Conservation (phyloP, 2,113 vertebrate genomes). For the Fukomys damarensis region DNA sequence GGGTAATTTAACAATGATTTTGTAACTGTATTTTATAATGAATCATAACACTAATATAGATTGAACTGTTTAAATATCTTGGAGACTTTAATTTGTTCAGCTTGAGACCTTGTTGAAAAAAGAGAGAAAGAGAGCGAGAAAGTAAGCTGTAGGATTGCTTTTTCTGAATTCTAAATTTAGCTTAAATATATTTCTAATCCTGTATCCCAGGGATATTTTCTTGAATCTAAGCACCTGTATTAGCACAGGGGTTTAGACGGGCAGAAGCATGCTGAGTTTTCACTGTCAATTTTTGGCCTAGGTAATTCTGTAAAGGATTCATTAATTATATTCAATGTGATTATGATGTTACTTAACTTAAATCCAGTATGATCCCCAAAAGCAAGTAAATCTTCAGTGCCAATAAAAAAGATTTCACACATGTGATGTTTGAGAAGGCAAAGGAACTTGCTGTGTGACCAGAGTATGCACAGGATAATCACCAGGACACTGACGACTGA, state of each 20-base stretch:
- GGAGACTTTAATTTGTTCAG: conserved; percentile 78
- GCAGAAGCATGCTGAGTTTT: conserved; percentile 60
- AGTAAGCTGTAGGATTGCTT: conserved; percentile 71
- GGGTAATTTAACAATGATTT: conserved; percentile 61
- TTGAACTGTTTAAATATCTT: conserved; percentile 74
- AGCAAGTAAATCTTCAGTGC: not conserved
- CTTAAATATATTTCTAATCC: conserved; percentile 73
- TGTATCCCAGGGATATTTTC: conserved; percentile 43
- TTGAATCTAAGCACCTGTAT: conserved; percentile 71
- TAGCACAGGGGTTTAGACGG: conserved; percentile 68
- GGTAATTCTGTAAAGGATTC: conserved; percentile 68
- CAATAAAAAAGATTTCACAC: not conserved
- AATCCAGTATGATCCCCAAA: conserved; percentile 57
- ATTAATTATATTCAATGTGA: conserved; percentile 53
- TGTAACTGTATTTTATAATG: conserved; percentile 71
- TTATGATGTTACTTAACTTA: conserved; percentile 72
- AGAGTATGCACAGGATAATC: not conserved
- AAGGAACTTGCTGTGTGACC: not conserved
- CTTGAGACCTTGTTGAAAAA: conserved; percentile 76
- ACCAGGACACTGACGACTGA: not conserved
- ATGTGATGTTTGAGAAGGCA: conserved; percentile 2
- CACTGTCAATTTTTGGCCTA: conserved; percentile 61
- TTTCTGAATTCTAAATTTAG: conserved; percentile 74
- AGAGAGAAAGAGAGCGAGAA: conserved; percentile 59
- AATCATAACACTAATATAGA: conserved; percentile 53